Base-by-base conservation (phyloP, 2,888 invertebrate genomes). In the Steromphala cineraria region DNA sequence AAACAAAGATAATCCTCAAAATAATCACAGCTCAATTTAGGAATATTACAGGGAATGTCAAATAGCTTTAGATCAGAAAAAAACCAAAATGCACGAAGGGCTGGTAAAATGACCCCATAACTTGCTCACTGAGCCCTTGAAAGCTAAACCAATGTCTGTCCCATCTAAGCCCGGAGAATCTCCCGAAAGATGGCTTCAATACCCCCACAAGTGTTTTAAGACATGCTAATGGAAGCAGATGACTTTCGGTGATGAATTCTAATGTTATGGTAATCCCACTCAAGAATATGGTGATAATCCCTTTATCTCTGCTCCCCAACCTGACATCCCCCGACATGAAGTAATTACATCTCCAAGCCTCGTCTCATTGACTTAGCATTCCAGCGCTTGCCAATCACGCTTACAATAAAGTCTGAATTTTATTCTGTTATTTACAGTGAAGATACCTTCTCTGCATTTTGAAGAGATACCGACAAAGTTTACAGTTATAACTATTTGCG, bases 401-500 rank as follows among this genome's bases (percentile, higher is more conserved):
- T 28, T 28, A 28, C 62, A 62, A 62, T 62, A 62, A 62, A 62
- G 62, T 62, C 62, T 15, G 0, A 28, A 28, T 24, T 62, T 62
- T 62, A 62, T 62, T 24, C 28, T 62, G 10, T 28, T 62, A 62
- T 62, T 62, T 62, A 28, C 62, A 62, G 62, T 24, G 62, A 62
- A 62, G 62, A 62, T 62, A 62, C 62, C 62, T 28, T 62, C 24
- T 28, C 24, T 24, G 62, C 62, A 62, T 62, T 62, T 62, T 62
- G 62, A 62, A 24, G 62, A 62, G 62, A 62, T 62, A 62, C 28
- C 62, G 28, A 62, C 62, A 62, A 62, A 62, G 62, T 62, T 62
- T 62, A 62, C 62, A 28, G 62, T 62, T 62, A 62, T 62, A 62
- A 62, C 62, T 62, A 62, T 62, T 62, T 62, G 62, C 62, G 62